These are phyloP conservation scores for Sitodiplosis mosellana DNA, from an alignment of 1,140 invertebrate genomes.

Conservation along the genomic window DNA sequence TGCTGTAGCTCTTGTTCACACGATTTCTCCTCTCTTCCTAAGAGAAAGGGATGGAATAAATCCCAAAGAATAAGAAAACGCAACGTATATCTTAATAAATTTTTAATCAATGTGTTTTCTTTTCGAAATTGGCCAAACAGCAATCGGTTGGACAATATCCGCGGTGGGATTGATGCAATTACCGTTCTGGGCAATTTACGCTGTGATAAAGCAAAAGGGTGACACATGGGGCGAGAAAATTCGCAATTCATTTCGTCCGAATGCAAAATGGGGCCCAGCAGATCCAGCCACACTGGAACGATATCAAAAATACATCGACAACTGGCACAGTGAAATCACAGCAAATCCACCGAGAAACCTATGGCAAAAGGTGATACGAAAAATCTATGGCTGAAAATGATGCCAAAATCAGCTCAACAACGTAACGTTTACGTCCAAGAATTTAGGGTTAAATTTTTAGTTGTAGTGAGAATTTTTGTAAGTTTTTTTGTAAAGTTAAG, in stretches of 20 bases:
- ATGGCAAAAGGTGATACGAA: too few relatives aligned
- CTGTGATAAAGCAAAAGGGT: constrained; percentile 24
- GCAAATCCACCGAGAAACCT: too few relatives aligned
- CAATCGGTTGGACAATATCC: constrained; percentile 34
- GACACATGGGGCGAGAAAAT: constrained; percentile 25
- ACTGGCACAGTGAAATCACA: constrained; percentile 7
- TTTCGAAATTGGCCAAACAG: too few relatives aligned
- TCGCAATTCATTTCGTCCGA: constrained; percentile 24
- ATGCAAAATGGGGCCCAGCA: constrained; percentile 33
- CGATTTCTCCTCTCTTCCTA: constrained; percentile 2
- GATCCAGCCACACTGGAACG: constrained; percentile 18
- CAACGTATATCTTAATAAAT: constrained; percentile 1
- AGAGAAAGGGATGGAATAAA: neutral
- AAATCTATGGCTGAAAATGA: too few relatives aligned
- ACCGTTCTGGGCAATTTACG: constrained; percentile 35
- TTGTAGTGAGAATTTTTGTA: too few relatives aligned
- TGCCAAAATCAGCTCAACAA: too few relatives aligned
- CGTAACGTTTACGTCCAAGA: too few relatives aligned
- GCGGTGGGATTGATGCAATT: constrained; percentile 33
- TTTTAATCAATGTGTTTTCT: constrained; percentile 10
- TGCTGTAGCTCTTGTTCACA: too few relatives aligned
- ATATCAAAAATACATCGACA: constrained; percentile 18
- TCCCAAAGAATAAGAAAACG: neutral
- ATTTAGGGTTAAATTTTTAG: too few relatives aligned
- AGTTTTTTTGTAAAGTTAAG: too few relatives aligned